A percentile compares a stretch with the other conserved stretches of the same genome.
Conservation (phyloP, 2,888 invertebrate species). For the Trichopria drosophilae region DNA sequence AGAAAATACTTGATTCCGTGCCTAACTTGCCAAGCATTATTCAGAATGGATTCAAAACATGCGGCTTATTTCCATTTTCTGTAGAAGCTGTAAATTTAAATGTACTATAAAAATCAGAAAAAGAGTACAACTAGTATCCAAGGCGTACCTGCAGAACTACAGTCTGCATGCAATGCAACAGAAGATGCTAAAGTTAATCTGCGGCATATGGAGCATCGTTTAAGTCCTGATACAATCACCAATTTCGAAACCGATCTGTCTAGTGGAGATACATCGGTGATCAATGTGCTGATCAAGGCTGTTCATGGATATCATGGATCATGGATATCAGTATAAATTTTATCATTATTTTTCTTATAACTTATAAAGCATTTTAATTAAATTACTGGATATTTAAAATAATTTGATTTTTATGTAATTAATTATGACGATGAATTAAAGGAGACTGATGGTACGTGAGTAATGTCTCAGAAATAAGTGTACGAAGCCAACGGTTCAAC, state of each 20-base stretch:
- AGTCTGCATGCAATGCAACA: background rate
- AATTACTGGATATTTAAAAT: too few relatives aligned
- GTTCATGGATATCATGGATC: background rate
- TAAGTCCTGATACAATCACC: background rate
- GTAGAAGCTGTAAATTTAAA: conserved; percentile 1
- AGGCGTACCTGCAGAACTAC: background rate
- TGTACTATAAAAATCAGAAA: background rate
- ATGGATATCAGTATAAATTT: background rate
- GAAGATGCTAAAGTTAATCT: conserved; percentile 2
- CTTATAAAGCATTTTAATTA: background rate
- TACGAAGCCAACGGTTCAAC: too few relatives aligned
- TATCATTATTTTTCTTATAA: background rate
- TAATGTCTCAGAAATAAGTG: too few relatives aligned
- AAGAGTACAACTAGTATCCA: background rate
- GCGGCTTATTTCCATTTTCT: conserved; percentile 9
- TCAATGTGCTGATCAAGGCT: background rate
- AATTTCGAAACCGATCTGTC: background rate
- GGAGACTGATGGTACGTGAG: too few relatives aligned
- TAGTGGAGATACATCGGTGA: background rate
- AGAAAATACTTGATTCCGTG: conserved; percentile 16
- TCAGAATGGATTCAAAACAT: conserved; percentile 16
- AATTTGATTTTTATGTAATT: background rate
- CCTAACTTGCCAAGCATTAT: conserved; percentile 13
- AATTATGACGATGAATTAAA: background rate
- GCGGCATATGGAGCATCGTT: background rate